phyloP scores from a whole-genome alignment of 2,888 invertebrate species.

The Busseola fusca region DNA sequence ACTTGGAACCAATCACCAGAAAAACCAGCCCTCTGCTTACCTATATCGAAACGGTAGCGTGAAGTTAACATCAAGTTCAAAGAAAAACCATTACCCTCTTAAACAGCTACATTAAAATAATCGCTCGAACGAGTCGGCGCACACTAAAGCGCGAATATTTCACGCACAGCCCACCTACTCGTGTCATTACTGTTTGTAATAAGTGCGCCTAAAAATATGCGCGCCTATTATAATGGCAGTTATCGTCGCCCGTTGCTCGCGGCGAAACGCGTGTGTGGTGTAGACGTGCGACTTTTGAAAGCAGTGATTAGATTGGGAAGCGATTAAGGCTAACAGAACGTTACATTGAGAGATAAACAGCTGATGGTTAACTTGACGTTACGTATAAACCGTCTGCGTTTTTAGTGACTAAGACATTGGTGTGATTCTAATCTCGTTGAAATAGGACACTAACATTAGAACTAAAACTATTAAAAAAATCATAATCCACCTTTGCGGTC shows the following conservation, averaged over 20 bases:
- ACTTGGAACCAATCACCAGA: neutral
- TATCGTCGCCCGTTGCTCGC: slow-evolving; percentile 69
- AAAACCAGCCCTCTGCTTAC: neutral
- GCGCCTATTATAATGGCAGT: slow-evolving; percentile 74
- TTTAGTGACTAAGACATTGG: neutral
- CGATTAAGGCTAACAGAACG: neutral
- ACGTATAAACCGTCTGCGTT: neutral
- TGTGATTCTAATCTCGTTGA: neutral
- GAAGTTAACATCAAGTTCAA: slow-evolving; percentile 14
- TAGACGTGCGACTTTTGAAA: slow-evolving; percentile 49
- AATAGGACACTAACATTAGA: neutral
- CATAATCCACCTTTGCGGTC: neutral
- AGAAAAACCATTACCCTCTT: slow-evolving; percentile 39
- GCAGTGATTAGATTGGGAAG: neutral
- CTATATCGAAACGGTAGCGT: neutral
- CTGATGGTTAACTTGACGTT: neutral
- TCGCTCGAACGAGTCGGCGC: slow-evolving; percentile 32
- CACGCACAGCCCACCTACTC: slow-evolving; percentile 46
- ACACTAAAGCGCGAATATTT: slow-evolving; percentile 47
- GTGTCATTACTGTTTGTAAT: slow-evolving; percentile 65
- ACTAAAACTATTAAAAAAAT: neutral
- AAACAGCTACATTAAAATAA: slow-evolving; percentile 50
- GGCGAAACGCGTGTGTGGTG: slow-evolving; percentile 59
- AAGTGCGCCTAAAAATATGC: slow-evolving; percentile 70
- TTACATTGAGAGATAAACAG: neutral